A percentile compares a stretch with the other conserved stretches of the same genome.
phyloP scores from a whole-genome alignment of 2,888 invertebrate species.

The Platypus cylindrus region DNA sequence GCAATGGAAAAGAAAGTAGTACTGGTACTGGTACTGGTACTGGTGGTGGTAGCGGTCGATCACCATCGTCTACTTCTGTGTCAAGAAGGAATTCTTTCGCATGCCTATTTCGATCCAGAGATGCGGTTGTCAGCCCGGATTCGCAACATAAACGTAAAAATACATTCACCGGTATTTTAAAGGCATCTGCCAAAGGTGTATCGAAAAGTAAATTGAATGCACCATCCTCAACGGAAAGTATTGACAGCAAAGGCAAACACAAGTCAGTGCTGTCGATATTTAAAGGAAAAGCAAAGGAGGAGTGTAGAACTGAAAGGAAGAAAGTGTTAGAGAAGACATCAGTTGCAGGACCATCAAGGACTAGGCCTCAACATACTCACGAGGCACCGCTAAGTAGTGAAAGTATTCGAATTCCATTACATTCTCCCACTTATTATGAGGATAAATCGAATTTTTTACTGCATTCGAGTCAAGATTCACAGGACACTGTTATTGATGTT shows the following conservation, averaged over 20 bases:
- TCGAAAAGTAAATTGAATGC: conserved; percentile 41
- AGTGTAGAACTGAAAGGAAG: too few species aligned
- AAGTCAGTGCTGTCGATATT: conserved; percentile 58
- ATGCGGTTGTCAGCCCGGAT: conserved; percentile 50
- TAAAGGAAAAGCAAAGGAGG: conserved; percentile 43
- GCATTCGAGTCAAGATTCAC: conserved; percentile 38
- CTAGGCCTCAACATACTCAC: conserved; percentile 40
- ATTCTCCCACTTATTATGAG: conserved; percentile 58
- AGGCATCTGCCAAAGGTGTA: conserved; percentile 29
- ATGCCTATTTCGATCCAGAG: conserved; percentile 64
- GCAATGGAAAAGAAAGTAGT: conserved; percentile 14
- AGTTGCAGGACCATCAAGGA: conserved; percentile 10
- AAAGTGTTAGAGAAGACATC: conserved; percentile 30
- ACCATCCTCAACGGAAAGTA: conserved; percentile 38
- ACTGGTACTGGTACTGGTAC: too few species aligned
- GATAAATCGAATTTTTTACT: conserved; percentile 31
- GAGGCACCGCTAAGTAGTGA: conserved; percentile 50
- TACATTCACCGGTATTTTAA: conserved; percentile 30
- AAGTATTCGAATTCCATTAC: conserved; percentile 58
- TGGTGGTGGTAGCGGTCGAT: too few species aligned
- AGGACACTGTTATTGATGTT: conserved; percentile 39
- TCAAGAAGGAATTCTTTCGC: conserved; percentile 74
- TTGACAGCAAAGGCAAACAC: conserved; percentile 39
- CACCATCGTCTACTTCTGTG: conserved; percentile 56
- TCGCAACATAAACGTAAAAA: conserved; percentile 33